phyloP scores from a whole-genome alignment of 2,113 vertebrate genomes.

The Tiliqua scincoides region DNA sequence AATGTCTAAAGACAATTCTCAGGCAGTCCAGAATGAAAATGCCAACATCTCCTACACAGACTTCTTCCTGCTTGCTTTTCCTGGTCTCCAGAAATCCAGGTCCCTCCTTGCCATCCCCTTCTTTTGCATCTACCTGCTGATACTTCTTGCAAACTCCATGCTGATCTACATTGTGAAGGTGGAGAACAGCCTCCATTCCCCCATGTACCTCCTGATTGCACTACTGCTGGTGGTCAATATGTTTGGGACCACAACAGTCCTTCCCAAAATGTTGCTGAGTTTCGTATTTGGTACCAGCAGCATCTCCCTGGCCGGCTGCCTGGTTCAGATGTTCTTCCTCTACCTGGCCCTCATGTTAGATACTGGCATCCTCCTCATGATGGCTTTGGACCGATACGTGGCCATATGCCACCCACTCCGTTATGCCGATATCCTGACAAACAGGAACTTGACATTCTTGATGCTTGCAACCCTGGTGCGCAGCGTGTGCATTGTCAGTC shows the following conservation, averaged over 20 bases:
- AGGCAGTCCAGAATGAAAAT: neutral
- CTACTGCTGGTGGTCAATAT: conserved; percentile 74
- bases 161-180: conserved; percentile 43
- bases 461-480: conserved; percentile 1
- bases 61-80: conserved; percentile 54
- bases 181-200: conserved; percentile 71
- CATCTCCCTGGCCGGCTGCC: conserved; percentile 74
- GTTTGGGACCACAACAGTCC: conserved; percentile 61
- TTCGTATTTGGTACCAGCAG: conserved; percentile 65
- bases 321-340: conserved; percentile 84
- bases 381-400: conserved; percentile 70
- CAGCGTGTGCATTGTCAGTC: conserved; percentile 19
- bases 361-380: conserved; percentile 65
- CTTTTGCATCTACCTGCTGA: conserved; percentile 42
- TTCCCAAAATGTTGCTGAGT: conserved; percentile 74
- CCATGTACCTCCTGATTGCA: conserved; percentile 79
- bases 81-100: neutral
- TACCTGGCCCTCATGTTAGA: conserved; percentile 70
- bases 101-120: conserved; percentile 44
- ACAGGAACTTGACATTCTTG: conserved; percentile 20
- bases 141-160: conserved; percentile 13
- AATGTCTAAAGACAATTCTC: neutral
- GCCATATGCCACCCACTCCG: conserved; percentile 80
- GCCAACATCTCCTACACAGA: conserved; percentile 44
- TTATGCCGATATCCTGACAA: conserved; percentile 60